These are phyloP conservation scores for Hydropotes inermis DNA, from an alignment of 2,113 vertebrate species.

Conservation along the genomic window DNA sequence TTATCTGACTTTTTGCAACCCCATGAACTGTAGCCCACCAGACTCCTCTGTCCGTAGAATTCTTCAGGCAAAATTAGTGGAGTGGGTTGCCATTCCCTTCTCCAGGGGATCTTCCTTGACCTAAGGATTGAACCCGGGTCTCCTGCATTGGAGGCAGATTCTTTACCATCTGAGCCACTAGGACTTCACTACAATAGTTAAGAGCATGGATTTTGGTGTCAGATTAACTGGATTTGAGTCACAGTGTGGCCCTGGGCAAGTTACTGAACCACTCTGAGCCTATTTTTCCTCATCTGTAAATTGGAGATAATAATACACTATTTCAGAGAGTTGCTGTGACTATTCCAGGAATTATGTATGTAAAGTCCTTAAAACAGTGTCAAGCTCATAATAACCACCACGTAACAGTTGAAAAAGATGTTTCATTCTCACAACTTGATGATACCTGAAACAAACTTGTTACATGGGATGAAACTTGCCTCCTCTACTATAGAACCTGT, in stretches of 20 bases:
- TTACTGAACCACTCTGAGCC: not conserved
- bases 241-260: not conserved
- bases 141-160: not conserved
- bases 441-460: not conserved
- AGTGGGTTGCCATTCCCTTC: not conserved
- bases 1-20: not conserved
- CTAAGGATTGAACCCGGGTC: not conserved
- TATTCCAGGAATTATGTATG: not conserved
- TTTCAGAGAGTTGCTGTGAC: not conserved
- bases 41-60: not conserved
- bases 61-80: not conserved
- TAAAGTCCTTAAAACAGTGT: not conserved
- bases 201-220: not conserved
- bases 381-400: not conserved
- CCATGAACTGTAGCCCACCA: not conserved
- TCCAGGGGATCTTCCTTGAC: not conserved
- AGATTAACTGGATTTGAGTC: not conserved
- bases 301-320: not conserved
- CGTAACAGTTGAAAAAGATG: not conserved
- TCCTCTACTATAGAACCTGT: not conserved
- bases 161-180: not conserved
- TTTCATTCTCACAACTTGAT: not conserved
- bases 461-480: not conserved
- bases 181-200: not conserved
- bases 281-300: conserved; percentile 19